Percentiles rank a stretch among this genome's conserved stretches.
Conservation (phyloP, 2,797 vertebrate species). For the Onychomys arenicola region DNA sequence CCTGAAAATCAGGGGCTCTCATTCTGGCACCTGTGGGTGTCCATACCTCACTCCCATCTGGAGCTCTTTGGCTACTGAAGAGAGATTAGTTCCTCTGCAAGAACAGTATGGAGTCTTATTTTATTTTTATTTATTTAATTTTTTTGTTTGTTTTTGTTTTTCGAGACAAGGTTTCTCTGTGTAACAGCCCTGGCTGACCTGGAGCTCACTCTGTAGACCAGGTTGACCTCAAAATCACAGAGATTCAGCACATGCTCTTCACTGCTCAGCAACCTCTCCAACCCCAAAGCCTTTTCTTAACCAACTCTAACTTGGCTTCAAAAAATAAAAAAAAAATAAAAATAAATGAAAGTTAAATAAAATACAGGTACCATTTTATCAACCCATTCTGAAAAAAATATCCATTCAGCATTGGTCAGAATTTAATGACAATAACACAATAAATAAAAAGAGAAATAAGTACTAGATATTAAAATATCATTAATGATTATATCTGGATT, state of each 20-base stretch:
- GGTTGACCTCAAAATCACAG: not conserved
- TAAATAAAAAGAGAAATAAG: not conserved
- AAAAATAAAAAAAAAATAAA: not conserved
- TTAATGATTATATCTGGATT: not conserved
- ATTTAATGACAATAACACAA: not conserved
- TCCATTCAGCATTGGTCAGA: not conserved
- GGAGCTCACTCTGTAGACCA: not conserved
- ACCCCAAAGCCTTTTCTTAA: not conserved
- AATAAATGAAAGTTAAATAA: slow-evolving; percentile 5
- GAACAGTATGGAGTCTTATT: not conserved
- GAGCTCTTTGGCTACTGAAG: not conserved
- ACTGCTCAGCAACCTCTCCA: not conserved
- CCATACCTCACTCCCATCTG: not conserved
- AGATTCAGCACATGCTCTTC: not conserved
- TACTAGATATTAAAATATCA: not conserved
- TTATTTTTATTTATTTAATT: not conserved
- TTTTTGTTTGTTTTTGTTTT: too few relatives aligned
- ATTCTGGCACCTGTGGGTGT: too few relatives aligned
- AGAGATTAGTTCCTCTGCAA: not conserved
- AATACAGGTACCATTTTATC: not conserved
- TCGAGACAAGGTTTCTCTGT: too few relatives aligned
- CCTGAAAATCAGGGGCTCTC: not conserved
- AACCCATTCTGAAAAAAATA: not conserved
- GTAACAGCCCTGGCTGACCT: not conserved
- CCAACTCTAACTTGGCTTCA: not conserved